A percentile compares a stretch with the other conserved stretches of the same genome.
phyloP scores from a whole-genome alignment of 2,888 invertebrate species.

The Acanthopleura granulata region DNA sequence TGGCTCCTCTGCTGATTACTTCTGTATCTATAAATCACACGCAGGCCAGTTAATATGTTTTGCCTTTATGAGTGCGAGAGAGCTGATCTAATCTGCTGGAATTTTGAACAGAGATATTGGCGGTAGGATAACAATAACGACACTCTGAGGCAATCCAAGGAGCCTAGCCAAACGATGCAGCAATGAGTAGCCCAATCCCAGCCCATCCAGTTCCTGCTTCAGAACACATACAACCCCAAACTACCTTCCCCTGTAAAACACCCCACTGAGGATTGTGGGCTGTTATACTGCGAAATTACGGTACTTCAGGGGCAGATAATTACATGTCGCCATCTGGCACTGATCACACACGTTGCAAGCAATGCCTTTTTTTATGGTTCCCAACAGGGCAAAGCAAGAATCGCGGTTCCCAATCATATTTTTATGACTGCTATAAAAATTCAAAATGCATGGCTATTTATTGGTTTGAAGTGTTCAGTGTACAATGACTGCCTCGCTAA shows the following conservation, averaged over 20 bases:
- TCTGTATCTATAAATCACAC: slow-evolving; percentile 12
- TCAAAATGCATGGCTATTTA: neutral
- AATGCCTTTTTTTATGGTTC: neutral
- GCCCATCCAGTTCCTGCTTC: neutral
- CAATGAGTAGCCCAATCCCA: slow-evolving; percentile 3
- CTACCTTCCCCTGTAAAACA: neutral
- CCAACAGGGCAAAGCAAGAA: neutral
- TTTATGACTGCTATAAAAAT: slow-evolving; percentile 3
- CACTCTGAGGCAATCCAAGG: slow-evolving; percentile 3
- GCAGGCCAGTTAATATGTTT: slow-evolving; percentile 4
- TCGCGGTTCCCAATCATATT: neutral
- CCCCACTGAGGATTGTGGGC: neutral
- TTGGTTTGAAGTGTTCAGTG: neutral
- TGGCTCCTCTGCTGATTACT: neutral
- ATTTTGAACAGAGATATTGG: neutral
- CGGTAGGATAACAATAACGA: slow-evolving; percentile 8
- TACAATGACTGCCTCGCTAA: no score
- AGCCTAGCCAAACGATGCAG: neutral
- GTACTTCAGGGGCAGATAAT: neutral
- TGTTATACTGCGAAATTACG: neutral
- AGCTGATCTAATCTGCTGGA: slow-evolving; percentile 10
- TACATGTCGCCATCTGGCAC: slow-evolving; percentile 1
- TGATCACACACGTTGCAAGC: neutral
- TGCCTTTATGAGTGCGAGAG: neutral
- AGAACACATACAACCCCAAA: neutral